A percentile compares a stretch with the other conserved stretches of the same genome.
These are phyloP conservation scores for Chrysodeixis includens DNA, from an alignment of 2,888 invertebrate genomes.

Conservation along the genomic window DNA sequence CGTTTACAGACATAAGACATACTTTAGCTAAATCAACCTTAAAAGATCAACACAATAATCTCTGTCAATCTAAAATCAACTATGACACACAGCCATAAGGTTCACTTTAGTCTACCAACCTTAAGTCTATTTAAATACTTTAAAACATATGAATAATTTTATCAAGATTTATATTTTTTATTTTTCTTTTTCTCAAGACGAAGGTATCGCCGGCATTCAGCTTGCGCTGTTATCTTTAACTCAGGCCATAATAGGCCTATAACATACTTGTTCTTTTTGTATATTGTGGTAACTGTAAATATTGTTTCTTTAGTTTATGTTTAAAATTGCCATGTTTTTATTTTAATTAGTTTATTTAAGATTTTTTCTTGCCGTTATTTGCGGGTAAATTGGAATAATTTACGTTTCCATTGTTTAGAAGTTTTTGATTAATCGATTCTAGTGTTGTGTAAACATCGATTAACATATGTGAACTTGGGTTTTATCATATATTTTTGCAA, in stretches of 20 bases:
- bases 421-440: background rate
- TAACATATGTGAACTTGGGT: background rate
- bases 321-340: slow-evolving; percentile 77
- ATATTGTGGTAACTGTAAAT: slow-evolving; percentile 80
- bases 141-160: background rate
- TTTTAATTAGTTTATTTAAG: slow-evolving; percentile 53
- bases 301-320: slow-evolving; percentile 73
- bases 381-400: background rate
- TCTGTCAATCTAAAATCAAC: no score
- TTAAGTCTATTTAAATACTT: background rate
- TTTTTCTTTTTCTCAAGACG: slow-evolving; percentile 23
- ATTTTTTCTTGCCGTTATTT: slow-evolving; percentile 28
- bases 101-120: no score
- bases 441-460: background rate
- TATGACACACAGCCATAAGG: no score
- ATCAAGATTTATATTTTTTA: background rate
- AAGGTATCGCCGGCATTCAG: slow-evolving; percentile 20
- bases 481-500: background rate
- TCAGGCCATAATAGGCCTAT: slow-evolving; percentile 49
- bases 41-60: no score
- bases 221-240: slow-evolving; percentile 38
- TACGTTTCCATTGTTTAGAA: background rate
- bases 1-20: no score
- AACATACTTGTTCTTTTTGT: slow-evolving; percentile 63
- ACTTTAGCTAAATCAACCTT: no score